phyloP scores from a whole-genome alignment of 1,140 invertebrate genomes.

The Trichogramma pretiosum region DNA sequence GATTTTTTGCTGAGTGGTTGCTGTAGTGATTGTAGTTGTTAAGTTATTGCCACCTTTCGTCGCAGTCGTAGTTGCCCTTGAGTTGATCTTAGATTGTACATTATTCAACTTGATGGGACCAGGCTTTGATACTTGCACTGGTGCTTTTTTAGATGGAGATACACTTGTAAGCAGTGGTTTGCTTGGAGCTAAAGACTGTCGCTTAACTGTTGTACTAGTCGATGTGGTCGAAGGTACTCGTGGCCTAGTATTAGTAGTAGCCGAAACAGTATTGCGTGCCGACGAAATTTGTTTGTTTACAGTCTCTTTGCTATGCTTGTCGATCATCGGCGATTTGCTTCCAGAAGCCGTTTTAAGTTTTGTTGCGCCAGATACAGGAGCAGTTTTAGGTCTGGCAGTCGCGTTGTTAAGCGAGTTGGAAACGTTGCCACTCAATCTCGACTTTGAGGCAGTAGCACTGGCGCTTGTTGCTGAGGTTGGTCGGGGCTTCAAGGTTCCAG shows the following conservation, averaged over 20 bases:
- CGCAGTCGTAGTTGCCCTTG: not conserved
- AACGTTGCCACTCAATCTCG: slow-evolving; percentile 5
- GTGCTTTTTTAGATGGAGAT: slow-evolving; percentile 6
- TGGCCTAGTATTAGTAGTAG: slow-evolving; percentile 16
- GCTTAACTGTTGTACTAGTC: slow-evolving; percentile 37
- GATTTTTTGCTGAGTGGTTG: slow-evolving; percentile 31
- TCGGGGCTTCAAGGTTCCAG: slow-evolving; percentile 18
- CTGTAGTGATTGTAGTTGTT: slow-evolving; percentile 33
- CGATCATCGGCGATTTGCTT: slow-evolving; percentile 39
- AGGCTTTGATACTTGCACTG: not conserved
- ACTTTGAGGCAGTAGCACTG: slow-evolving; percentile 4
- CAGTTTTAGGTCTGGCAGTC: slow-evolving; percentile 30
- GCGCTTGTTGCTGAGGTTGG: slow-evolving; percentile 18
- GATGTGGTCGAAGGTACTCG: slow-evolving; percentile 21
- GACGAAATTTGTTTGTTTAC: slow-evolving; percentile 52
- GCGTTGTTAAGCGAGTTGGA: slow-evolving; percentile 12
- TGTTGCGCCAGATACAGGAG: slow-evolving; percentile 21
- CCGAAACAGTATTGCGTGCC: slow-evolving; percentile 30
- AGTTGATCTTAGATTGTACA: not conserved
- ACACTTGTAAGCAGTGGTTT: not conserved
- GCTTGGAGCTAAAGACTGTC: slow-evolving; percentile 24
- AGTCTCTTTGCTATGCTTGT: slow-evolving; percentile 52
- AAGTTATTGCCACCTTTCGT: slow-evolving; percentile 1
- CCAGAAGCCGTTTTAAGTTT: slow-evolving; percentile 12
- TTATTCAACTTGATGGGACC: not conserved